Evolutionary conservation across 2,797 vertebrate species (phyloP).

Genomic region (Huso huso): DNA sequence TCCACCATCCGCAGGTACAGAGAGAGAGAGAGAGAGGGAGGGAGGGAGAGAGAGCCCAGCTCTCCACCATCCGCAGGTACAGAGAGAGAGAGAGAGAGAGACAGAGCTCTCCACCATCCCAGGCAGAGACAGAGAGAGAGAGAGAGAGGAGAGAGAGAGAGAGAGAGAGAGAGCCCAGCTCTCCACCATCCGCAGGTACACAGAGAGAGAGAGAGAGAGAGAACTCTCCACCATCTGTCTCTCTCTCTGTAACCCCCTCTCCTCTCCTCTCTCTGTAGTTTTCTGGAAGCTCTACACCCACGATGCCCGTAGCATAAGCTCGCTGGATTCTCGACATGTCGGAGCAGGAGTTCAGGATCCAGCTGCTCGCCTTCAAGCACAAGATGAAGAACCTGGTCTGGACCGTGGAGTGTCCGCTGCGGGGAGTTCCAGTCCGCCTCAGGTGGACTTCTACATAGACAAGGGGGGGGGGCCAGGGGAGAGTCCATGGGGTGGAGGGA

Average conservation of each 20-base stretch:
- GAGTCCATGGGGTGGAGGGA: constrained; percentile 10
- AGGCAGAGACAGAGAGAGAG: too few relatives aligned
- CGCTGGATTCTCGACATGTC: constrained; percentile 77
- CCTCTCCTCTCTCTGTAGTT: constrained; percentile 62
- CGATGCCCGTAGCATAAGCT: constrained; percentile 70
- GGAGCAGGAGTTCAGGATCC: constrained; percentile 58
- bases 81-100: too few relatives aligned
- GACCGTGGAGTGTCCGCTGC: constrained; percentile 70
- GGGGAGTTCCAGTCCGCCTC: constrained; percentile 86
- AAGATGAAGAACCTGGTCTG: constrained; percentile 75
- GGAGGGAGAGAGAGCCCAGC: too few relatives aligned
- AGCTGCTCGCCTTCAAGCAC: constrained; percentile 68
- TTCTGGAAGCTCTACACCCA: constrained; percentile 71
- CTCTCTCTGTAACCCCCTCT: constrained; percentile 61
- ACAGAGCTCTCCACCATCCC: too few relatives aligned
- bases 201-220: too few relatives aligned
- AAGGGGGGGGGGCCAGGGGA: constrained; percentile 58
- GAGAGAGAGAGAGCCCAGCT: too few relatives aligned
- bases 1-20: too few relatives aligned
- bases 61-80: too few relatives aligned
- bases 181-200: too few relatives aligned
- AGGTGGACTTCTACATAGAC: constrained; percentile 97
- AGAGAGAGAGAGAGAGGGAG: too few relatives aligned
- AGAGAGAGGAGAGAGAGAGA: too few relatives aligned
- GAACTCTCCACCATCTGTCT: too few relatives aligned